A percentile compares a stretch with the other conserved stretches of the same genome.
These are phyloP conservation scores for Cephus nigrinus DNA, from an alignment of 2,888 invertebrate species.

Conservation along the genomic window DNA sequence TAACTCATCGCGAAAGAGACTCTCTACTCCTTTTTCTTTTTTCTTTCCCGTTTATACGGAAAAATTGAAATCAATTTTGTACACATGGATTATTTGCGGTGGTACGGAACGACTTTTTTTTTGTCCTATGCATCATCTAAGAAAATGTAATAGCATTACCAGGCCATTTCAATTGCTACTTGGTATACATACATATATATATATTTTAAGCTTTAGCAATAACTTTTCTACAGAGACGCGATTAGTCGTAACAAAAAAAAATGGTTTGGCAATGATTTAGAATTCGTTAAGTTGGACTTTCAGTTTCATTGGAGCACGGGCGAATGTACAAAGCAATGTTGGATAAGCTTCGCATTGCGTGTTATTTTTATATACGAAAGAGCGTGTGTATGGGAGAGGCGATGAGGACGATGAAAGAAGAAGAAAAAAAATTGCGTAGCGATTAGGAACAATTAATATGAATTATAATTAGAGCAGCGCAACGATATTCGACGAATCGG, in stretches of 20 bases:
- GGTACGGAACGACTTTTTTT: neutral
- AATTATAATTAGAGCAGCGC: neutral
- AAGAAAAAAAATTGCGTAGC: conserved; percentile 20
- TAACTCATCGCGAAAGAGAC: neutral
- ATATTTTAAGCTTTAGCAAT: conserved; percentile 31
- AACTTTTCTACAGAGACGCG: conserved; percentile 22
- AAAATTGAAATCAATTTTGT: neutral
- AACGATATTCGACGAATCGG: neutral
- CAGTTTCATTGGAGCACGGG: conserved; percentile 65
- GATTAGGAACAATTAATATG: neutral
- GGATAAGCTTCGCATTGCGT: conserved; percentile 62
- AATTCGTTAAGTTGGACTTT: conserved; percentile 38
- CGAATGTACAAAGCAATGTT: conserved; percentile 66
- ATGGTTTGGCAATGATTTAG: conserved; percentile 40
- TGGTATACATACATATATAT: neutral
- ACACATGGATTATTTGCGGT: neutral
- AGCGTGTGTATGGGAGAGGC: conserved; percentile 11
- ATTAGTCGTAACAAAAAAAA: conserved; percentile 23
- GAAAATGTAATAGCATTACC: neutral
- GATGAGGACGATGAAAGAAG: conserved; percentile 12
- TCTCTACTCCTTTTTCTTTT: neutral
- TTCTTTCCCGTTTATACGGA: neutral
- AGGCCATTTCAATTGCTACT: conserved; percentile 14
- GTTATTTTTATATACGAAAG: conserved; percentile 63
- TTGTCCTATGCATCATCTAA: neutral